Evolutionary conservation across 2,797 vertebrate genomes (phyloP), one percentile per base, ranked within the genome.

Genomic region (Myotis pilosus): DNA sequence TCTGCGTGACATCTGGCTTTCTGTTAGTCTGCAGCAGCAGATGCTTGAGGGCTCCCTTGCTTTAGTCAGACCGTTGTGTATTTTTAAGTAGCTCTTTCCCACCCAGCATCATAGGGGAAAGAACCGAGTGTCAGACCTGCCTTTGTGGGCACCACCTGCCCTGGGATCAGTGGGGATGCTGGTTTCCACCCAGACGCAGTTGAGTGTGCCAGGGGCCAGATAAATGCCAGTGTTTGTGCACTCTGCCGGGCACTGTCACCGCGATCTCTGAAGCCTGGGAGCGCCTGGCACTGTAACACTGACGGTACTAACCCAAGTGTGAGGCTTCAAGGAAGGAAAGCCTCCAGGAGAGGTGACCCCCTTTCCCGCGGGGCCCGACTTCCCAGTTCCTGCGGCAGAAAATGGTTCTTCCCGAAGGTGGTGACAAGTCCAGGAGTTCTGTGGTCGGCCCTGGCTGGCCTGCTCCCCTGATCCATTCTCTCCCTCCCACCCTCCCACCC

Each of bases 61-160:
- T 68, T 30, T 25, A 1, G 44, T 69, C 75, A 66, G 74, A 36
- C 47, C 15, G 8, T 62, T 38, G 49, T 69, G 6, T 74, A 8
- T 83, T 74, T 94, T 41, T 82, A 30, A 89, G n/a, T 51, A n/a
- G 66, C 33, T 66, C 55, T 82, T 82, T 89, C 80, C 84, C 74
- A 79, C 94, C 7, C 0, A 49, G 76, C 28, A 33, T 33, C 4
- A 17, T n/a, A 17, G 38, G 9, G 30, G 60, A 38, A 25, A 55
- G 60, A 76, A n/a, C 49, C 1, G 8, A 1, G 23, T 38, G 16
- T 79, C 36, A 0, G 20, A 25, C 28, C 22, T 20, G 13, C 25
- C 23, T n/a, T 38, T 25, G 38, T 57, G 38, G 62, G 66, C 53
- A 3, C 25, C 57, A 22, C 20, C 74, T 1, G 11, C 53, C 10